phyloP scores from a whole-genome alignment of 2,888 invertebrate species.

The Dascillus cervinus region DNA sequence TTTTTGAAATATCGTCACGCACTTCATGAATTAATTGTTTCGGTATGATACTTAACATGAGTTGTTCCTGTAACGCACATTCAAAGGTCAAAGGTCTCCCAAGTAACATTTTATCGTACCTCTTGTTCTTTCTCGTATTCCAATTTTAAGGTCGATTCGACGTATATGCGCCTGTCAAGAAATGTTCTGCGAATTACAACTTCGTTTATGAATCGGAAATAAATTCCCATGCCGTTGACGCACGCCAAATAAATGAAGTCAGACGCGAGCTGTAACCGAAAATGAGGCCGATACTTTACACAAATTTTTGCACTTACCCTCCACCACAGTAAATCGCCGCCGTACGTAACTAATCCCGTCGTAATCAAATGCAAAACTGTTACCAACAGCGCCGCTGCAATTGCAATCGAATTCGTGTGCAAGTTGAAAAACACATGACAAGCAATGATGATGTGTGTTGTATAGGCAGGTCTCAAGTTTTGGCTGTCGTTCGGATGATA shows the following conservation, averaged over 20 bases:
- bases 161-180: conserved; percentile 76
- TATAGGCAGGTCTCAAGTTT: conserved; percentile 59
- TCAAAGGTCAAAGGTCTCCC: neutral
- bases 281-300: conserved; percentile 2
- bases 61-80: conserved; percentile 70
- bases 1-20: conserved; percentile 46
- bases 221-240: conserved; percentile 77
- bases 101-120: conserved; percentile 39
- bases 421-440: conserved; percentile 81
- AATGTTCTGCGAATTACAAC: conserved; percentile 81
- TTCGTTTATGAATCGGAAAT: conserved; percentile 82
- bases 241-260: conserved; percentile 67
- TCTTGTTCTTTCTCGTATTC: conserved; percentile 83
- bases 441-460: conserved; percentile 65
- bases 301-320: conserved; percentile 10
- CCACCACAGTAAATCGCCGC: conserved; percentile 4
- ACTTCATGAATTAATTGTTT: conserved; percentile 67
- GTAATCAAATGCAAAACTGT: conserved; percentile 58
- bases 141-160: conserved; percentile 74
- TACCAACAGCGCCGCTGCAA: conserved; percentile 60
- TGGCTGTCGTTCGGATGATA: no score
- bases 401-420: conserved; percentile 62
- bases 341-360: conserved; percentile 50
- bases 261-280: conserved; percentile 36
- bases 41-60: conserved; percentile 80